phyloP scores from a whole-genome alignment of 2,888 invertebrate species.

The Teleiodes luculella region DNA sequence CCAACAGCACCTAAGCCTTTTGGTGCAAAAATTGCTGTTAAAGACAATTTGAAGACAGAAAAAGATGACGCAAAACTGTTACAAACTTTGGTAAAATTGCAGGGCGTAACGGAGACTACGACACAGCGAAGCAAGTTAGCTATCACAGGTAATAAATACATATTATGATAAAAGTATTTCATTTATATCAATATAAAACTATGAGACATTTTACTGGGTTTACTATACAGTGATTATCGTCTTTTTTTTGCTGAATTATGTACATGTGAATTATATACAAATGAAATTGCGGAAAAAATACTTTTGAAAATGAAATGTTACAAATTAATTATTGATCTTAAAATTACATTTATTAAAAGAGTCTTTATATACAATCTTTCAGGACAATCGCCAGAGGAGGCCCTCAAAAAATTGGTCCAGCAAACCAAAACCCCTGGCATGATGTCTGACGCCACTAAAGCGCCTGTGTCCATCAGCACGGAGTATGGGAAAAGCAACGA shows the following conservation, averaged over 20 bases:
- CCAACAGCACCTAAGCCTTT: slow-evolving; percentile 49
- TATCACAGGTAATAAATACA: slow-evolving; percentile 53
- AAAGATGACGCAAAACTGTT: slow-evolving; percentile 67
- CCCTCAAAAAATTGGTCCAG: slow-evolving; percentile 60
- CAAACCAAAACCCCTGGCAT: slow-evolving; percentile 54
- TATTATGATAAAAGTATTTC: too few species aligned
- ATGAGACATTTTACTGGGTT: too few species aligned
- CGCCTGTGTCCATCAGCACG: slow-evolving; percentile 67
- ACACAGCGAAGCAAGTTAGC: slow-evolving; percentile 62
- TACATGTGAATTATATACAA: too few species aligned
- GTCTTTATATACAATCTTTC: slow-evolving; percentile 24
- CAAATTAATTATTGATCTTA: too few species aligned
- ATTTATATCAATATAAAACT: too few species aligned
- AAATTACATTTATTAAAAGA: not conserved
- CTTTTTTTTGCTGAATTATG: too few species aligned
- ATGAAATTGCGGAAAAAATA: too few species aligned
- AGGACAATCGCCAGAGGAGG: slow-evolving; percentile 70
- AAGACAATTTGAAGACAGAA: slow-evolving; percentile 56
- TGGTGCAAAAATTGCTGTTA: slow-evolving; percentile 62
- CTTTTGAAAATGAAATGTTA: too few species aligned
- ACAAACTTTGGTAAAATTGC: slow-evolving; percentile 71
- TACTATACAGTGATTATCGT: too few species aligned
- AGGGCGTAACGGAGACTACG: slow-evolving; percentile 66
- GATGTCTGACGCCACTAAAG: slow-evolving; percentile 63
- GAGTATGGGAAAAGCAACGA: slow-evolving; percentile 82